A percentile compares a stretch with the other conserved stretches of the same genome.
These are phyloP conservation scores for Ellobius talpinus DNA, from an alignment of 2,113 vertebrate species.

Conservation along the genomic window DNA sequence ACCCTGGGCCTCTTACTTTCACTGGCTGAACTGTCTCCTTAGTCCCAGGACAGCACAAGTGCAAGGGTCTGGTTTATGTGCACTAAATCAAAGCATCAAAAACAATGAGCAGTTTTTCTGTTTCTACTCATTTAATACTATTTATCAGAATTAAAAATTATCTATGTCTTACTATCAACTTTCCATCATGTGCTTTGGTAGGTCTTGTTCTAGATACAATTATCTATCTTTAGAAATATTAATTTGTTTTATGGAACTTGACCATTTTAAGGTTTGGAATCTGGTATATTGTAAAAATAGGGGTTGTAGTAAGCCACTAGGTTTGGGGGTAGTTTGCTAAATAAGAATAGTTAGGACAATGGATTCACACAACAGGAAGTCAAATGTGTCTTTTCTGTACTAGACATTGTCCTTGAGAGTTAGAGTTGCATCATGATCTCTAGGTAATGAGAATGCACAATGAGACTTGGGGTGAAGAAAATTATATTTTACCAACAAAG, in stretches of 20 bases:
- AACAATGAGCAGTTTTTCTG: background rate
- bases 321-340: background rate
- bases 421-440: background rate
- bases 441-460: background rate
- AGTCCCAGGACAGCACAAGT: background rate
- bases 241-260: background rate
- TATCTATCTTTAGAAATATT: background rate
- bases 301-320: background rate
- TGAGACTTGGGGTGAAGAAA: background rate
- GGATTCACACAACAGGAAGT: background rate
- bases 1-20: background rate
- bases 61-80: background rate
- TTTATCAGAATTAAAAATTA: background rate
- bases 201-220: background rate
- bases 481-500: conserved; percentile 7
- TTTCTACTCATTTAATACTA: background rate
- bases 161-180: background rate
- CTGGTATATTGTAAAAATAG: background rate
- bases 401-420: background rate
- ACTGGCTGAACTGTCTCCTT: background rate
- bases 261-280: conserved; percentile 11
- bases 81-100: background rate
- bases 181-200: background rate
- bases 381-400: background rate
- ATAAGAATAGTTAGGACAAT: background rate